Conservation (phyloP, 2,113 vertebrate genomes). For the Jacana jacana region DNA sequence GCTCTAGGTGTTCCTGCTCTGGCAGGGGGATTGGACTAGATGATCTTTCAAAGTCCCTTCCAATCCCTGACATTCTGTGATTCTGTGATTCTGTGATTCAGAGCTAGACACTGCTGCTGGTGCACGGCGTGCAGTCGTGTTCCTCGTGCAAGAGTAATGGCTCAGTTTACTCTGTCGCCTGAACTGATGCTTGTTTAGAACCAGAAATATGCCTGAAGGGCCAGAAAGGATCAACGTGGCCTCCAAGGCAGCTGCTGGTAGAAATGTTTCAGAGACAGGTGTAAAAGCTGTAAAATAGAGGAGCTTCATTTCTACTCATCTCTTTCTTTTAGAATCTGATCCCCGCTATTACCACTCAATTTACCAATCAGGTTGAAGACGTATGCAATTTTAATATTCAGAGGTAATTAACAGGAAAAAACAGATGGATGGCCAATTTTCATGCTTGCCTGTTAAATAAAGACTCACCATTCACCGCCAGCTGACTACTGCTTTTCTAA, state of each 20-base stretch:
- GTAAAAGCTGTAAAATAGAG: neutral
- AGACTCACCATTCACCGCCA: conserved; percentile 35
- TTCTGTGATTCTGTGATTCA: no score
- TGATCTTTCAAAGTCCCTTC: no score
- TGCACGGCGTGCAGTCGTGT: accelerated
- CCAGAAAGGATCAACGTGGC: neutral
- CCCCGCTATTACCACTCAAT: neutral
- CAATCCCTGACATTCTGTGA: no score
- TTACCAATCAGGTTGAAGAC: conserved; percentile 18
- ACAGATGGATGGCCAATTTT: conserved; percentile 47
- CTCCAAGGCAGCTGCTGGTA: neutral
- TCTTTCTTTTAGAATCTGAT: neutral
- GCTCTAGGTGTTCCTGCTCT: no score
- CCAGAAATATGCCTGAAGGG: neutral
- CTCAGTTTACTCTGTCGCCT: neutral
- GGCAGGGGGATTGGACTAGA: no score
- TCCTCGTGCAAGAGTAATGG: neutral
- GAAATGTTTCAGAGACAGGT: neutral
- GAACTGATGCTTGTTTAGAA: neutral
- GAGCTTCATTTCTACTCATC: neutral
- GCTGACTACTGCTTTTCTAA: conserved; percentile 49
- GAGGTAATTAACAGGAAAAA: conserved; percentile 59
- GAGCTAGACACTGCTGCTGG: neutral
- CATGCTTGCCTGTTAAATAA: conserved; percentile 30
- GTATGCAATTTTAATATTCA: conserved; percentile 27